phyloP scores from a whole-genome alignment of 2,113 vertebrate species.

The Microtus richardsoni region DNA sequence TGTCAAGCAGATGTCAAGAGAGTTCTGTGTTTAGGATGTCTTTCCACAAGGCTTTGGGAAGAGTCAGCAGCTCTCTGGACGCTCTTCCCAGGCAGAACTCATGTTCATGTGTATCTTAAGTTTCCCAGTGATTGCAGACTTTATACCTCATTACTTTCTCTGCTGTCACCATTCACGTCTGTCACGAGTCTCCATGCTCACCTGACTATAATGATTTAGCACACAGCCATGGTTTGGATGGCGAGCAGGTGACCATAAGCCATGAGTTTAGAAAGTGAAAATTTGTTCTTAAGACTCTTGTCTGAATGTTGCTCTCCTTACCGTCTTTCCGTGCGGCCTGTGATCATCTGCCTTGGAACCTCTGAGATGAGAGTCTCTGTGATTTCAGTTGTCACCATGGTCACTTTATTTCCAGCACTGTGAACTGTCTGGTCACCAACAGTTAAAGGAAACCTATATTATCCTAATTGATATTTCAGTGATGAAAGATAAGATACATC shows the following conservation, averaged over 20 bases:
- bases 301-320: conserved; percentile 8
- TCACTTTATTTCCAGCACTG: not conserved
- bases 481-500: not conserved
- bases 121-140: conserved; percentile 35
- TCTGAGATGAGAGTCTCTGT: conserved; percentile 15
- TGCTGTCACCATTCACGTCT: not conserved
- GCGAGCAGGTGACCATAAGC: conserved; percentile 24
- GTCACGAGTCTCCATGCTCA: not conserved
- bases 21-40: conserved; percentile 18
- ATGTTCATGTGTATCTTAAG: not conserved
- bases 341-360: not conserved
- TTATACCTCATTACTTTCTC: not conserved
- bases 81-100: not conserved
- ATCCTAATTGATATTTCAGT: not conserved
- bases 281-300: conserved; percentile 6
- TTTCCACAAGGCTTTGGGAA: not conserved
- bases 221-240: conserved; percentile 39
- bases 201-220: conserved; percentile 39
- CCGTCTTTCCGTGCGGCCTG: not conserved
- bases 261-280: not conserved
- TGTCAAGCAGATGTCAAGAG: conserved; percentile 3
- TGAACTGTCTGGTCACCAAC: not conserved
- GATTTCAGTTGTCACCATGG: not conserved
- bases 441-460: conserved; percentile 15
- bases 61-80: not conserved